Base-by-base conservation (phyloP, 2,888 invertebrate species). In the Luperina nickerlii region DNA sequence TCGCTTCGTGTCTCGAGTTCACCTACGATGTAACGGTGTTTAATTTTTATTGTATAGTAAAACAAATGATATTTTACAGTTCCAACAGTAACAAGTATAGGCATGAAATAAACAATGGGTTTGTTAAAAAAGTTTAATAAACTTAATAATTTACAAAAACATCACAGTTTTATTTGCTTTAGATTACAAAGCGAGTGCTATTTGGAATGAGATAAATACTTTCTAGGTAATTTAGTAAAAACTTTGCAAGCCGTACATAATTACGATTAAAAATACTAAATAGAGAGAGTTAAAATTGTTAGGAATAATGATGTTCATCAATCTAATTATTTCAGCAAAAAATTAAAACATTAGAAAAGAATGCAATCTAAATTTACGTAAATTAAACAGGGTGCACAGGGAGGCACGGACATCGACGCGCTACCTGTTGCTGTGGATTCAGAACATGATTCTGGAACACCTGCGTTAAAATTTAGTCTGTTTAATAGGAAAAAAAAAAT, bases 101-200 rank as follows among this genome's bases (percentile, higher is more conserved):
- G 32, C 62, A 85, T 79, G 48, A 82, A 82, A 81, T 83, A 80
- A 86, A 80, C 71, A 80, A 78, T 82, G 69, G 45, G 63, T 87
- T 86, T 81, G 86, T 91, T 91, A 89, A 78, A 90, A 92, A 92
- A 86, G 83, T 88, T 90, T 90, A 89, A 87, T 89, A 90, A 87
- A 85, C 85, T 86, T 84, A 90, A 89, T 90, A 91, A 89, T 90
- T 90, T 89, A 90, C 81, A 90, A 89, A 92, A 90, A 88, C 89
- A 93, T 93, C 93, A 93, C 94, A 94, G 93, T 92, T 91, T 90
- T 86, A 82, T 85, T 91, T 79, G 88, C 81, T 63, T 85, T 85
- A 84, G 27, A 82, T 74, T 83, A 87, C 79, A 73, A 79, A 90
- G 86, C 81, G 45, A 77, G 78, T 84, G 83, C 73, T 76, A 73